These are phyloP conservation scores for Callipepla squamata DNA, from an alignment of 2,113 vertebrate genomes.

Conservation along the genomic window DNA sequence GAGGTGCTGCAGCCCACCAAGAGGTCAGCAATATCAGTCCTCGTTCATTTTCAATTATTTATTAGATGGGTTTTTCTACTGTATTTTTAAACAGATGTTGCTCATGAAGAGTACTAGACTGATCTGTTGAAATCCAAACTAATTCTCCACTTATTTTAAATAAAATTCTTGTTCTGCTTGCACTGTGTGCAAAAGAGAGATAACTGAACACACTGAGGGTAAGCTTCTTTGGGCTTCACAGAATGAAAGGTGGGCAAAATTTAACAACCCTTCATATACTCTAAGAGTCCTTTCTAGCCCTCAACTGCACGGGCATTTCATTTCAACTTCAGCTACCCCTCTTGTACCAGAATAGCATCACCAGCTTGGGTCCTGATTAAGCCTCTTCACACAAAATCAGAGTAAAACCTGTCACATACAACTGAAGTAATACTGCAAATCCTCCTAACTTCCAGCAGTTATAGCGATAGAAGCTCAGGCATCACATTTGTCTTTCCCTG, in stretches of 20 bases:
- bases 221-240: neutral
- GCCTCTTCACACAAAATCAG: conserved; percentile 14
- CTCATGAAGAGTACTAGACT: neutral
- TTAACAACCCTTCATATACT: neutral
- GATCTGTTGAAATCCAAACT: neutral
- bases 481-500: neutral
- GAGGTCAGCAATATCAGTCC: neutral
- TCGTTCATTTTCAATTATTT: neutral
- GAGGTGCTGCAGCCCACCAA: neutral
- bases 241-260: neutral
- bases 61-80: neutral
- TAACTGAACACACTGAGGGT: neutral
- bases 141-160: neutral
- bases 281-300: neutral
- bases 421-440: conserved; percentile 18
- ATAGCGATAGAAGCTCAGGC: neutral
- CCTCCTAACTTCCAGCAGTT: neutral
- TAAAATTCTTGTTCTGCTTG: neutral
- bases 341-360: neutral
- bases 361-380: neutral
- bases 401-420: neutral
- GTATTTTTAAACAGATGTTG: neutral
- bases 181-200: neutral
- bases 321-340: neutral
- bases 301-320: neutral